Evolutionary conservation across 2,888 invertebrate species (phyloP), one percentile per base, ranked within the genome.

Genomic region (Megastigmus dorsalis): DNA sequence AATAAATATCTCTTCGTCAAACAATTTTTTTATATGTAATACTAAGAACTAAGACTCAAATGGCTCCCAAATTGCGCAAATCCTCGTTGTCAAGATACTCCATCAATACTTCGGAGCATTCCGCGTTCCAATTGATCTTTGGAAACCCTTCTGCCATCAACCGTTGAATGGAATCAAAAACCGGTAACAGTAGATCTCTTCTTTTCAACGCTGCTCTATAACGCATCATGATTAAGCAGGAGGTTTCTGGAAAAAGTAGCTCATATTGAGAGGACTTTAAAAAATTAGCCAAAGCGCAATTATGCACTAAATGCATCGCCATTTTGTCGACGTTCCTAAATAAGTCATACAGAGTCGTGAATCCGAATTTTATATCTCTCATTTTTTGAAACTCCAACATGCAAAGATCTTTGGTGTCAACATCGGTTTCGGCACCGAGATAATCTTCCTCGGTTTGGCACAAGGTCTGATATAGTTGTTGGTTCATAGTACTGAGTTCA

Each of bases 221-320:
- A 23, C 54, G 70, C 54, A 60, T 70, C 54, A 41, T 54, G 3
- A 70, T 3, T 1, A 70, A 23, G 3, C 45, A 43, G 30, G 52
- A 20, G 15, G 18, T 48, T 2, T 5, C 0, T 0, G 62, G 62
- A 45, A 70, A 70, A 1, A n/a, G n/a, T n/a, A n/a, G n/a, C n/a
- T n/a, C n/a, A n/a, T n/a, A n/a, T n/a, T n/a, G n/a, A n/a, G n/a
- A n/a, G n/a, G n/a, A n/a, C n/a, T n/a, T n/a, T n/a, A n/a, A n/a
- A n/a, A n/a, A n/a, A n/a, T n/a, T n/a, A n/a, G n/a, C n/a, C n/a
- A n/a, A n/a, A n/a, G n/a, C n/a, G n/a, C n/a, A n/a, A n/a, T n/a
- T n/a, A n/a, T n/a, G n/a, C n/a, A n/a, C n/a, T n/a, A n/a, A n/a
- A n/a, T n/a, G n/a, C n/a, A n/a, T n/a, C n/a, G n/a, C n/a, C n/a